These are phyloP conservation scores for Epinephelus fuscoguttatus DNA, from an alignment of 2,113 vertebrate genomes.

Conservation along the genomic window DNA sequence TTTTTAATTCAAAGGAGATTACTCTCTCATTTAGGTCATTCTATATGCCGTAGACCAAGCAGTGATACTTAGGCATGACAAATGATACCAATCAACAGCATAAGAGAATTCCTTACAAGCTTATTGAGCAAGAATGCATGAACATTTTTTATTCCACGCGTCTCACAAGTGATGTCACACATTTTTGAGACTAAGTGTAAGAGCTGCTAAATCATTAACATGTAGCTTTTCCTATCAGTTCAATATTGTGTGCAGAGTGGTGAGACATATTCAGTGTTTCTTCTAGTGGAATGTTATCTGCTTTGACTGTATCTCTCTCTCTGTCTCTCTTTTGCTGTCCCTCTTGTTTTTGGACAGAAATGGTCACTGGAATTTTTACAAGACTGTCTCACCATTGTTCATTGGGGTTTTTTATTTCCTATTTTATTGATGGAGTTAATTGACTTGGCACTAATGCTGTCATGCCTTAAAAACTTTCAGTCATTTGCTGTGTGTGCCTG, in stretches of 20 bases:
- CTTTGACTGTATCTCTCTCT: neutral
- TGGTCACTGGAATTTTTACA: neutral
- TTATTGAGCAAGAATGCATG: neutral
- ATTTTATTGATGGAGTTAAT: neutral
- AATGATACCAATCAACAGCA: neutral
- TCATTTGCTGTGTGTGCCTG: neutral
- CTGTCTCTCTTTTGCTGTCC: neutral
- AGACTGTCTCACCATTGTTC: neutral
- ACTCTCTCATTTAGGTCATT: neutral
- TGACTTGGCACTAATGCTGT: neutral
- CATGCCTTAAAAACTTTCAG: neutral
- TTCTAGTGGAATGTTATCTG: constrained; percentile 28
- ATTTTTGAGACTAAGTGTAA: constrained; percentile 8
- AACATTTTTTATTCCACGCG: constrained; percentile 4
- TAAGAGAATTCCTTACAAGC: constrained; percentile 2
- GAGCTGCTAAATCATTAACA: constrained; percentile 10
- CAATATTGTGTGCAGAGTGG: constrained; percentile 12
- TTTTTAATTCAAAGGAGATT: neutral
- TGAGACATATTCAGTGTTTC: constrained; percentile 5
- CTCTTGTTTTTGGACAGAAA: neutral
- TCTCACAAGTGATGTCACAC: constrained; percentile 40
- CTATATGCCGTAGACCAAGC: neutral
- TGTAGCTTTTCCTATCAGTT: constrained; percentile 25
- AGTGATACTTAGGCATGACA: neutral
- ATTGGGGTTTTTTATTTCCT: neutral